A percentile compares a stretch with the other conserved stretches of the same genome.
Evolutionary conservation across 2,888 invertebrate genomes (phyloP).

Genomic region (Drosophila fulvimacula): DNA sequence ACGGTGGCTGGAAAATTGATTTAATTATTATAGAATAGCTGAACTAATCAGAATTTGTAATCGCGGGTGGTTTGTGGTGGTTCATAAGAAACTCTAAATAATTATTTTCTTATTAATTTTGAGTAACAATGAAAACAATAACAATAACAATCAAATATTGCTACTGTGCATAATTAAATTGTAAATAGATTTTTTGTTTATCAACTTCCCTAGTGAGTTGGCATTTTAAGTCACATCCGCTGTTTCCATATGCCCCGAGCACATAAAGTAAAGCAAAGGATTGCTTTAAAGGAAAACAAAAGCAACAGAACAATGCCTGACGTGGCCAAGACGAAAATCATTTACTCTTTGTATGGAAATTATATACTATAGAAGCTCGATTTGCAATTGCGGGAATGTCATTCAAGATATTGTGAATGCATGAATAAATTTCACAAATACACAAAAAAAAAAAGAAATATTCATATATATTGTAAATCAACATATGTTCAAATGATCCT

Average conservation of each 20-base stretch:
- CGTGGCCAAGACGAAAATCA: neutral
- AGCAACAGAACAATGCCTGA: neutral
- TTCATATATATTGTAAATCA: too few species aligned
- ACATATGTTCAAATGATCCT: too few species aligned
- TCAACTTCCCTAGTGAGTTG: conserved; percentile 33
- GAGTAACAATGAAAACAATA: too few species aligned
- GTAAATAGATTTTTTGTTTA: conserved; percentile 42
- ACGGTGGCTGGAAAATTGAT: neutral
- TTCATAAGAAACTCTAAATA: neutral
- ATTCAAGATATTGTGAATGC: too few species aligned
- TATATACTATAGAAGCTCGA: too few species aligned
- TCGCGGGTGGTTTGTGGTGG: neutral
- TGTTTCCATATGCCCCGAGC: neutral
- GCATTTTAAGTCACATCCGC: conserved; percentile 21
- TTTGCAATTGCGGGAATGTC: too few species aligned
- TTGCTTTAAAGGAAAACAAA: conserved; percentile 6
- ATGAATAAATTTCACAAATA: too few species aligned
- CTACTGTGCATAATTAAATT: neutral
- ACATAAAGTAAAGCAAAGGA: conserved; percentile 4
- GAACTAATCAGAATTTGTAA: neutral
- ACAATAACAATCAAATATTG: neutral
- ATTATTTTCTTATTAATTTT: neutral
- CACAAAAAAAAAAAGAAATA: too few species aligned
- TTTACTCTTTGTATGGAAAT: conserved; percentile 1
- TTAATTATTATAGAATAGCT: neutral